Evolutionary conservation across 1,140 invertebrate genomes (phyloP).

Genomic region (Reticulitermes speratus): DNA sequence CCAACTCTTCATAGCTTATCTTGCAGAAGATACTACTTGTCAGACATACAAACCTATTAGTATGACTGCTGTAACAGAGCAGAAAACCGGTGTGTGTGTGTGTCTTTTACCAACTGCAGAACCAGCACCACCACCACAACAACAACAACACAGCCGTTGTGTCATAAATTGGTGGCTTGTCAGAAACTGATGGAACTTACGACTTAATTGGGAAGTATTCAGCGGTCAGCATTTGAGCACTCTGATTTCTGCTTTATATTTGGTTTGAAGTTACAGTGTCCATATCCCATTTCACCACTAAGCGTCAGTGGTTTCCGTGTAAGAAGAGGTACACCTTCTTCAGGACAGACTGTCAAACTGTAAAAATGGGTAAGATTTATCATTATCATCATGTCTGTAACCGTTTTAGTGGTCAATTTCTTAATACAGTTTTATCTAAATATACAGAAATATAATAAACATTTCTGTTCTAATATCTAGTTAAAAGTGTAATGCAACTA

Average conservation of each 20-base stretch:
- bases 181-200: not conserved
- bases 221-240: not conserved
- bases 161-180: not conserved
- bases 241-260: not conserved
- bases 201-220: not conserved
- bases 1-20: too few relatives aligned
- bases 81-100: not conserved
- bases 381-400: not conserved
- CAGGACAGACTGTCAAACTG: slow-evolving; percentile 13
- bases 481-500: too few relatives aligned
- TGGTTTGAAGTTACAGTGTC: not conserved
- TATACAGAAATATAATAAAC: too few relatives aligned
- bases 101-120: not conserved
- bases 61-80: not conserved
- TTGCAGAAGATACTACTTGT: too few relatives aligned
- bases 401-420: too few relatives aligned
- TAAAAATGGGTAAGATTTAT: not conserved
- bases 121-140: too few relatives aligned
- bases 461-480: too few relatives aligned
- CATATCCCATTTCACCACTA: not conserved
- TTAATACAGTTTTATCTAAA: too few relatives aligned
- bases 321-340: not conserved
- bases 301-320: not conserved
- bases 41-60: too few relatives aligned
- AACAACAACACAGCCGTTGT: not conserved